Evolutionary conservation across 1,140 invertebrate genomes (phyloP).

Genomic region (Drosophila virilis): DNA sequence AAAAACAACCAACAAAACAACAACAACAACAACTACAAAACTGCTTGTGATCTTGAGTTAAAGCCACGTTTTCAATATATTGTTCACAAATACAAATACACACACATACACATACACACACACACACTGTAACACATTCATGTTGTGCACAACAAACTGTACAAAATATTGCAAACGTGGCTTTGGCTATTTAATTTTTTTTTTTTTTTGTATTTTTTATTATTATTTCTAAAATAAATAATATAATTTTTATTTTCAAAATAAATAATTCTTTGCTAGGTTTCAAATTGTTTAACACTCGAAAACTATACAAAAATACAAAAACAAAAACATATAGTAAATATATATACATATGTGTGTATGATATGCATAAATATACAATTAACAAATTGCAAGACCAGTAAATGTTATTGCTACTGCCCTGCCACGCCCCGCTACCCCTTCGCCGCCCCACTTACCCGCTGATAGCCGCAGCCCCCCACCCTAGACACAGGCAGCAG

Average conservation of each 20-base stretch:
- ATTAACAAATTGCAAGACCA: constrained; percentile 8
- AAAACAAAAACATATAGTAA: constrained; percentile 10
- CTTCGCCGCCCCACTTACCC: background rate
- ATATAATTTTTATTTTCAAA: constrained; percentile 23
- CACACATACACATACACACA: constrained; percentile 1
- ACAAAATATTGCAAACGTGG: constrained; percentile 19
- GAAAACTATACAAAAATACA: constrained; percentile 12
- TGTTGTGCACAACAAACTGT: background rate
- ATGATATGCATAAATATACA: background rate
- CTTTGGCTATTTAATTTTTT: constrained; percentile 9
- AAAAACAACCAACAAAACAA: constrained; percentile 25
- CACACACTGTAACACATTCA: background rate
- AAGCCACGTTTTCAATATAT: constrained; percentile 47
- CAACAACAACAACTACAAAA: constrained; percentile 46
- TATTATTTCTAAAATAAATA: constrained; percentile 34
- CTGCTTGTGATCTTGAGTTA: constrained; percentile 76
- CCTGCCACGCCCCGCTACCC: background rate
- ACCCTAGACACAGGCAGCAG: too few species aligned
- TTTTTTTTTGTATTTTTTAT: constrained; percentile 11
- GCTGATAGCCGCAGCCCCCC: constrained; percentile 8
- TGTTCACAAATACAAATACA: constrained; percentile 2
- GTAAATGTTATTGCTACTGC: constrained; percentile 16
- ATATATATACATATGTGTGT: constrained; percentile 18
- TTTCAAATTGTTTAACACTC: constrained; percentile 72
- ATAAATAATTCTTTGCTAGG: constrained; percentile 24